These are phyloP conservation scores for Muntiacus reevesi DNA, from an alignment of 2,113 vertebrate species.

Conservation along the genomic window DNA sequence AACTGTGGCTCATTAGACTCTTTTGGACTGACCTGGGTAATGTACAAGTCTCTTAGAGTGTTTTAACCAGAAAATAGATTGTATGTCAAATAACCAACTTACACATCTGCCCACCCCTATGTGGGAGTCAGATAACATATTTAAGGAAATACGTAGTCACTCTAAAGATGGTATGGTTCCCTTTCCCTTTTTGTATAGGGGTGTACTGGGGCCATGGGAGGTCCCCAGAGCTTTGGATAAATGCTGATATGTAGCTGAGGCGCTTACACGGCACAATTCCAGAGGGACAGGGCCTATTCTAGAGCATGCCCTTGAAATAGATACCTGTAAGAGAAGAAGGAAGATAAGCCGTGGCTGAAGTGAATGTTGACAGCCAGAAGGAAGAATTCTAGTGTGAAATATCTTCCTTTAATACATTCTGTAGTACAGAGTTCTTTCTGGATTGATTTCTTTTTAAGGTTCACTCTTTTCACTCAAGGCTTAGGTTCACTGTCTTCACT, in stretches of 20 bases:
- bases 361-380: neutral
- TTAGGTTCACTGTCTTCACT: neutral
- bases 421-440: neutral
- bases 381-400: neutral
- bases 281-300: neutral
- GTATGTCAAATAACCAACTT: neutral
- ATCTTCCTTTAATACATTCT: neutral
- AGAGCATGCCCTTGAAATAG: neutral
- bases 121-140: neutral
- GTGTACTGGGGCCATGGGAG: neutral
- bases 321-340: neutral
- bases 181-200: neutral
- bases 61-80: constrained; percentile 2
- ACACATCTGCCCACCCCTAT: neutral
- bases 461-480: neutral
- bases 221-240: neutral
- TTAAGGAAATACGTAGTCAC: neutral
- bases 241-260: neutral
- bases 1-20: neutral
- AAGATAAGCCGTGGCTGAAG: neutral
- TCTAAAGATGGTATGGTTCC: neutral
- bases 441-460: neutral
- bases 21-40: neutral
- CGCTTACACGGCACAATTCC: neutral
- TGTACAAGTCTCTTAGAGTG: neutral